Base-by-base conservation (phyloP, 2,888 invertebrate species). In the Leptinotarsa peninsularis region DNA sequence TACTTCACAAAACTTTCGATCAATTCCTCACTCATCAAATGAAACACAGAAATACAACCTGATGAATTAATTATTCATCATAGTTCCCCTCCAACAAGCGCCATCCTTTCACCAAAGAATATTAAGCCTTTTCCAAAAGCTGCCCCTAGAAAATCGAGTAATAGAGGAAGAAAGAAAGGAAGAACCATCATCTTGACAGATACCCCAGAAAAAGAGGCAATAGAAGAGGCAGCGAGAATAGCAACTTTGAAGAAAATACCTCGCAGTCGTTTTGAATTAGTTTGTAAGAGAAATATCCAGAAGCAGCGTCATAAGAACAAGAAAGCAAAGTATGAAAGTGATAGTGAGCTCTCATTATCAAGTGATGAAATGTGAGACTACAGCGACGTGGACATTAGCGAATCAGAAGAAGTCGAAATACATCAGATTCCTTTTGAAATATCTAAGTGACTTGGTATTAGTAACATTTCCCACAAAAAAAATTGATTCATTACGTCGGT, bases 181-280 rank as follows among this genome's bases (percentile, higher is more conserved):
- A 66, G 7, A 66, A 50, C 67, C 50, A 21, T 58, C 27, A 66
- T 56, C 49, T 69, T 69, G 49, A 49, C 18, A 43, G 50, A 60
- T 54, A 58, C 50, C 72, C 71, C 69, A 49, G 72, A 56, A 72
- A 68, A 74, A 72, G 23, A 50, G 54, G 33, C 73, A 10, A 76
- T 33, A 49, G 69, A 66, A 33, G 43, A 66, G 33, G 33, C 67
- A 67, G 21, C 66, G 4, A 33, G 66, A 66, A 10, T 33, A n/a
- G 49, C 66, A 66, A 49, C 33, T 66, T 7, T 66, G 33, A 66
- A 66, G 15, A 15, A 52, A 17, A 17, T 33, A 52, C 52, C 17
- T 52, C 17, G 52, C 17, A 17, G 4, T 52, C 4, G 52, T 17
- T 3, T 3, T 17, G 52, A 52, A 52, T 52, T 52, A 52, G 52